Evolutionary conservation across 2,797 vertebrate genomes (phyloP), one percentile per base, ranked within the genome.

Genomic region (Cryptoblepharus egeriae): DNA sequence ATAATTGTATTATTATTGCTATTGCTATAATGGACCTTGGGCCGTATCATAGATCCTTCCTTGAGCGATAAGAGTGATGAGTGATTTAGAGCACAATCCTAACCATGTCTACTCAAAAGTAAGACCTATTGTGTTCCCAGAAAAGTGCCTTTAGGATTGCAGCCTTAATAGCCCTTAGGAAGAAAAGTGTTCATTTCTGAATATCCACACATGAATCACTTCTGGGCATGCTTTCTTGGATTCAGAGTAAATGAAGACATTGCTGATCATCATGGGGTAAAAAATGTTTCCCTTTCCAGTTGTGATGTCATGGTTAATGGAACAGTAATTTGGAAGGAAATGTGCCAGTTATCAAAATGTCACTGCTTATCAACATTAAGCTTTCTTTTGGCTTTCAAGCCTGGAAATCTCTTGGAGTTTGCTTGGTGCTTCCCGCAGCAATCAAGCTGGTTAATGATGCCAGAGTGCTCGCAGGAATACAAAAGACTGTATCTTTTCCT

Each of bases 21-120:
- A 86, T 88, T 88, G 90, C 90, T 85, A 91, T 91, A 87, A 90
- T 68, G 88, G 61, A 89, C 90, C 89, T 82, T 69, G 61, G 86
- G 86, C 88, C 87, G 89, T 10, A 84, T 80, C 12, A 69, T 72
- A 22, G 4, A 68, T 92, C 73, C 75, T 12, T 32, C 73, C 89
- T 87, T 81, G 70, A 84, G 81, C 87, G 88, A 58, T 91, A 81
- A 68, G 45, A 85, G 55, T 70, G 1, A 82, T 87, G 83, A 90
- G 86, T 87, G 83, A 83, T 91, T 84, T 76, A n/a, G n/a, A n/a
- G n/a, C n/a, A n/a, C n/a, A n/a, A n/a, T n/a, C n/a, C n/a, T n/a
- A n/a, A n/a, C n/a, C n/a, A n/a, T n/a, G n/a, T n/a, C n/a, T n/a
- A n/a, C n/a, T n/a, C n/a, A n/a, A n/a, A n/a, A n/a, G n/a, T n/a